A percentile compares a stretch with the other conserved stretches of the same genome.
Evolutionary conservation across 2,888 invertebrate genomes (phyloP).

Genomic region (Spilosoma lubricipeda): DNA sequence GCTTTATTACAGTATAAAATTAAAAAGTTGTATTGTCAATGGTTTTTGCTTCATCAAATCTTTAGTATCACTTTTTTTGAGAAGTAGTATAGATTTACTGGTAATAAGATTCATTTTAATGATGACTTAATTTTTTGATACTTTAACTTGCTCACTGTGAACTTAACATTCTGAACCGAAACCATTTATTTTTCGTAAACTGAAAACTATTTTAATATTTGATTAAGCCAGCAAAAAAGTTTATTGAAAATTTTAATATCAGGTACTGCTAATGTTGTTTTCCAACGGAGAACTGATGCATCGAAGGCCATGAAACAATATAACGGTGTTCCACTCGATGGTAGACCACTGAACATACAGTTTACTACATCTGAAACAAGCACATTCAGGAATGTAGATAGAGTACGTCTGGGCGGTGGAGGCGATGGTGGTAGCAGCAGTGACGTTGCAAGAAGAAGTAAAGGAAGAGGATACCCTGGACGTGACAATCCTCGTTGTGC

Average conservation of each 20-base stretch:
- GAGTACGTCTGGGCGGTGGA: constrained; percentile 28
- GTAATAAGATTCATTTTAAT: too few relatives aligned
- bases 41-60: too few relatives aligned
- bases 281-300: constrained; percentile 96
- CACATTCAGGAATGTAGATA: too few relatives aligned
- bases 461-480: constrained; percentile 62
- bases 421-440: constrained; percentile 59
- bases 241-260: not conserved
- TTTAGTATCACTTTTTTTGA: too few relatives aligned
- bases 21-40: too few relatives aligned
- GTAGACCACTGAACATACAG: constrained; percentile 80
- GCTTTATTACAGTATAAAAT: not conserved
- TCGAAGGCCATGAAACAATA: constrained; percentile 98
- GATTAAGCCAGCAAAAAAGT: not conserved
- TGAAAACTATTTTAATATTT: not conserved
- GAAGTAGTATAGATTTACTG: too few relatives aligned
- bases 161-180: too few relatives aligned
- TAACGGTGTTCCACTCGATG: constrained; percentile 98
- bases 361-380: too few relatives aligned
- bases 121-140: too few relatives aligned
- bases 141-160: too few relatives aligned
- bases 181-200: not conserved
- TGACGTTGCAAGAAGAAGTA: constrained; percentile 70
- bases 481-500: constrained; percentile 67
- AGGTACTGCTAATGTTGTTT: constrained; percentile 92